Conservation (phyloP, 2,797 vertebrate species). For the Balearica regulorum region DNA sequence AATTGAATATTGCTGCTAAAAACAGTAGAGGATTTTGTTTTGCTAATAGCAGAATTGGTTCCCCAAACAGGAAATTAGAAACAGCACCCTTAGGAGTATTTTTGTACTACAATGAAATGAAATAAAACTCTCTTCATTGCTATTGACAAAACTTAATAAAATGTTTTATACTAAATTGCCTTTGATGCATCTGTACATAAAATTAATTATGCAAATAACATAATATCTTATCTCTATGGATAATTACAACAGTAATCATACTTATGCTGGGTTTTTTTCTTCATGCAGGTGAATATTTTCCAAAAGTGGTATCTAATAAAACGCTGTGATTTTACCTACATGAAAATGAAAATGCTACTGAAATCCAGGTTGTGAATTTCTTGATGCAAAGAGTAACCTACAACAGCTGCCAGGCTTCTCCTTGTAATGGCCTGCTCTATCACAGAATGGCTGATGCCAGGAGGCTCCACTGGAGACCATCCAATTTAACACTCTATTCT, state of each 20-base stretch:
- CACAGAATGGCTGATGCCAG: not conserved
- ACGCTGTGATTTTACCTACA: not conserved
- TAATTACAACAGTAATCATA: constrained; percentile 56
- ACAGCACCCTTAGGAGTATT: constrained; percentile 48
- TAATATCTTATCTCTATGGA: constrained; percentile 13
- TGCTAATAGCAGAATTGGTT: constrained; percentile 53
- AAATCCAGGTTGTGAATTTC: not conserved
- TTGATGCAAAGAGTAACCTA: not conserved
- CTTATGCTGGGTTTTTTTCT: not conserved
- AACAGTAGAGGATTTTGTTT: constrained; percentile 44
- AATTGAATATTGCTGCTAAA: constrained; percentile 39
- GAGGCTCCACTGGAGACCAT: not conserved
- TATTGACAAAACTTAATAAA: constrained; percentile 52
- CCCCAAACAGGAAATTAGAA: constrained; percentile 58
- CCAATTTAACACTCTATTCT: not conserved
- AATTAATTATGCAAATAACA: constrained; percentile 63
- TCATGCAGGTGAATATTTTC: constrained; percentile 1
- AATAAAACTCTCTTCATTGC: constrained; percentile 52
- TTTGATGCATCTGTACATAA: constrained; percentile 24
- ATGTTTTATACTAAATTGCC: constrained; percentile 48
- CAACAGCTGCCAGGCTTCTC: not conserved
- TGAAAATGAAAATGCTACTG: not conserved
- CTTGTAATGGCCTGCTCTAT: not conserved
- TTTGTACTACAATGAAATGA: constrained; percentile 57
- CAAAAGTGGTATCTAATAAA: not conserved